A percentile compares a stretch with the other conserved stretches of the same genome.
These are phyloP conservation scores for Metallyticus violacea DNA, from an alignment of 2,888 invertebrate genomes.

Conservation along the genomic window DNA sequence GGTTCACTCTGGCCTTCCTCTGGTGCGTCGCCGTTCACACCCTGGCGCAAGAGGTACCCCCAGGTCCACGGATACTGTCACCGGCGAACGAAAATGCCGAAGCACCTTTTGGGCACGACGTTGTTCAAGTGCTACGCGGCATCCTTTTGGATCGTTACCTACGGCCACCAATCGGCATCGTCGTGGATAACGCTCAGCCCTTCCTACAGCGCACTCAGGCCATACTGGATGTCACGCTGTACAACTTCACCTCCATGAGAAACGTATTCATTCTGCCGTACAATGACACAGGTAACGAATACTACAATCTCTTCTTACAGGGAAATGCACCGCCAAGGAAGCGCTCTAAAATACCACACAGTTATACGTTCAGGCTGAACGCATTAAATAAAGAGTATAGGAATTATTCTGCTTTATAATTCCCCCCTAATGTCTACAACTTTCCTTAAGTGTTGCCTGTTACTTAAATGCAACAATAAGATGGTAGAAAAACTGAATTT, in stretches of 20 bases:
- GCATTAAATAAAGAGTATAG: no score
- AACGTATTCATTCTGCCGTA: conserved; percentile 19
- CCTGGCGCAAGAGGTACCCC: neutral
- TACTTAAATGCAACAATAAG: no score
- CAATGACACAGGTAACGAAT: conserved; percentile 25
- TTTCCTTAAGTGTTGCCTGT: no score
- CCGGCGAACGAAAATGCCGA: neutral
- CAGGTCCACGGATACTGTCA: neutral
- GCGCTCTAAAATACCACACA: no score
- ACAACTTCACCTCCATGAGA: neutral
- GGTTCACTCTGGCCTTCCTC: neutral
- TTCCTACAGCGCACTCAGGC: neutral
- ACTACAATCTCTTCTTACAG: no score
- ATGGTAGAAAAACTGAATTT: no score
- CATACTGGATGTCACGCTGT: conserved; percentile 7
- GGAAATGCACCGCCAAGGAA: no score
- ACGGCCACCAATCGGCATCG: conserved; percentile 49
- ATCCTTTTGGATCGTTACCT: conserved; percentile 52
- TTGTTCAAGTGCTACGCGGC: neutral
- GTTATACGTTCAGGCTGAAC: no score
- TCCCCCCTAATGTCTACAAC: no score
- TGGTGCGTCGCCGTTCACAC: neutral
- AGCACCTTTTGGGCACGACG: neutral
- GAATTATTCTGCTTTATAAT: no score
- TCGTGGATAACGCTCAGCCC: conserved; percentile 42